Base-by-base conservation (phyloP, 2,888 invertebrate species). In the Fragum sueziense region DNA sequence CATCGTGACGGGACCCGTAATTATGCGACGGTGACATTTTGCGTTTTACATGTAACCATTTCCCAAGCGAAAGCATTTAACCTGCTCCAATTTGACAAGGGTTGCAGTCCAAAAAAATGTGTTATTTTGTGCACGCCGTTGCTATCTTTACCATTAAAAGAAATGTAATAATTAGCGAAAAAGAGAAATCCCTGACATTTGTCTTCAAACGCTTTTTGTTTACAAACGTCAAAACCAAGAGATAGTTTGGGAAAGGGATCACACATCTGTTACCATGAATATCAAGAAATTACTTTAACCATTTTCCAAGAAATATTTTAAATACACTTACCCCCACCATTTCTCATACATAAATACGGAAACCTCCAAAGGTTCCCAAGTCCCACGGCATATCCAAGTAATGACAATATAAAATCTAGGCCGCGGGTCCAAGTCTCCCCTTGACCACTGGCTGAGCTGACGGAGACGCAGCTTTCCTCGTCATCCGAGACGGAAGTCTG, bases 271-370 rank as follows among this genome's bases (percentile, higher is more conserved):
- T 14, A 17, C 9, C 41, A 41, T 17, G 17, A 9, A 41, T 9
- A 41, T 17, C 9, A 9, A 41, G 11, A 41, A 17, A 41, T 17
- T 14, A 17, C 9, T 17, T 41, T 14, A 9, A 41, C 52, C 52
- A 11, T 6, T n/a, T 57, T 27, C 57, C 25, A 57, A 4, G 34
- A 31, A 9, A 47, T 62, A 3, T 31, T 2, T 3, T 33, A 27
- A 11, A 4, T 11, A n/a, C n/a, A 67, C 65, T 73, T 52, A 70
- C 70, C 70, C 34, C 70, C 70, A 1, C 70, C 70, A 33, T 70
- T 70, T 33, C 70, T 70, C 70, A 70, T 57, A 22, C 70, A 70
- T 22, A 70, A 31, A 33, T 70, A 70, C 54, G 70, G 70, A 54
- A 70, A 70, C 11, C 70, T 20, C 70, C 70, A 70, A 7, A 70